Percentiles rank a stretch among this genome's conserved stretches.
Evolutionary conservation across 2,113 vertebrate species (phyloP).

Genomic region (Rhea americana): DNA sequence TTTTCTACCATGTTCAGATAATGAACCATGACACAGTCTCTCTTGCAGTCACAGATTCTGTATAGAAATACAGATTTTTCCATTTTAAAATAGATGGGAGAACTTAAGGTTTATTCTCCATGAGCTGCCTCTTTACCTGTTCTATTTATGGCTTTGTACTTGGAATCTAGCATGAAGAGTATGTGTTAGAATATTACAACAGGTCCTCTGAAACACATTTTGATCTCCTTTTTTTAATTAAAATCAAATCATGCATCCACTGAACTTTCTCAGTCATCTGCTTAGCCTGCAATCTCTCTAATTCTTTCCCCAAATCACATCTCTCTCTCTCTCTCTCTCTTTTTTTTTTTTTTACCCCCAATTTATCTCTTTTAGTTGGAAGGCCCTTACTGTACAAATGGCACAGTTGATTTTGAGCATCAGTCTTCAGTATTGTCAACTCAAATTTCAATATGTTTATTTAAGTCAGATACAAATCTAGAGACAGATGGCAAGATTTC

Average conservation of each 20-base stretch:
- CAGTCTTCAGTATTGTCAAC: not conserved
- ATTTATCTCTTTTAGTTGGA: not conserved
- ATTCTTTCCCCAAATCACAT: not conserved
- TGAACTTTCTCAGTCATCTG: not conserved
- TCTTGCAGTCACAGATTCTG: not conserved
- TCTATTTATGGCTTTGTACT: not conserved
- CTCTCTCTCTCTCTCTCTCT: not conserved
- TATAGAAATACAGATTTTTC: not conserved
- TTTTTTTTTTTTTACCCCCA: not conserved
- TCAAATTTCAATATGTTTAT: not conserved
- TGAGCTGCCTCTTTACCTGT: not conserved
- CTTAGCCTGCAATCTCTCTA: not conserved
- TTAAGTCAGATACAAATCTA: not conserved
- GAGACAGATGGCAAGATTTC: not conserved
- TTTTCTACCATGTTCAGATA: not conserved
- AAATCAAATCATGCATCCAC: not conserved
- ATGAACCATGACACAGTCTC: not conserved
- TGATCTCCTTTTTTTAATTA: not conserved
- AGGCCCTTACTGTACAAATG: not conserved
- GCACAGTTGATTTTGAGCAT: not conserved
- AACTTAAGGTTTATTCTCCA: not conserved
- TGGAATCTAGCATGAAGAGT: not conserved
- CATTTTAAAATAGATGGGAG: not conserved
- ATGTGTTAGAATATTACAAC: not conserved
- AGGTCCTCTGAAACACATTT: not conserved